Conservation (phyloP, 2,888 invertebrate genomes). For the Callinectes sapidus region DNA sequence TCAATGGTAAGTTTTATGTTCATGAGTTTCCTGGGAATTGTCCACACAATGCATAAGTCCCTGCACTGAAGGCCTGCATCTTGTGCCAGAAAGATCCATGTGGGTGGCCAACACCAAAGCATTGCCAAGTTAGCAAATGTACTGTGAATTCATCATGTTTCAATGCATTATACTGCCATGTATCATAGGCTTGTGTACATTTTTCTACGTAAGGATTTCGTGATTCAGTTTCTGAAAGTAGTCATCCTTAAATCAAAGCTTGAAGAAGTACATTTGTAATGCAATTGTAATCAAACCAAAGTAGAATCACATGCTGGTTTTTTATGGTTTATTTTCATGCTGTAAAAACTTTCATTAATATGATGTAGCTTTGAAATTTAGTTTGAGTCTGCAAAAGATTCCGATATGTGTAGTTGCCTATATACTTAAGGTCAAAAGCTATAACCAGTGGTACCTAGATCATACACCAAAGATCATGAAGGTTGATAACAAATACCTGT, state of each 20-base stretch:
- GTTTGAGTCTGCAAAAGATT: conserved; percentile 32
- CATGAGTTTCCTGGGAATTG: conserved; percentile 1
- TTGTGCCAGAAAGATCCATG: conserved; percentile 7
- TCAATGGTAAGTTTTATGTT: conserved; percentile 23
- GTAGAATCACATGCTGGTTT: conserved; percentile 59
- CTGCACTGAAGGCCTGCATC: conserved; percentile 13
- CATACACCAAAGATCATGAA: conserved; percentile 51
- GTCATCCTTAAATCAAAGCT: conserved; percentile 59
- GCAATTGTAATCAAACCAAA: conserved; percentile 63
- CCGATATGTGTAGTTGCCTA: conserved; percentile 13
- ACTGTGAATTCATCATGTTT: conserved; percentile 36
- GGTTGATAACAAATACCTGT: conserved; percentile 42
- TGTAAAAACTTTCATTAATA: conserved; percentile 33
- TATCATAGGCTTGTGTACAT: conserved; percentile 60
- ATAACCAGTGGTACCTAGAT: conserved; percentile 45
- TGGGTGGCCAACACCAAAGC: background rate
- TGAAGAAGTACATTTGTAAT: conserved; percentile 57
- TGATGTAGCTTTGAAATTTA: conserved; percentile 45
- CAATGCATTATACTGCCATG: conserved; percentile 59
- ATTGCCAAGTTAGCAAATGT: background rate
- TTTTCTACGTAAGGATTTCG: conserved; percentile 40
- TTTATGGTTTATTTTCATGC: background rate
- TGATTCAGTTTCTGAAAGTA: conserved; percentile 37
- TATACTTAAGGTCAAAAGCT: conserved; percentile 36
- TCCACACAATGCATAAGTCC: conserved; percentile 20